Conservation (phyloP, 2,113 vertebrate genomes). For the Marmota monax region DNA sequence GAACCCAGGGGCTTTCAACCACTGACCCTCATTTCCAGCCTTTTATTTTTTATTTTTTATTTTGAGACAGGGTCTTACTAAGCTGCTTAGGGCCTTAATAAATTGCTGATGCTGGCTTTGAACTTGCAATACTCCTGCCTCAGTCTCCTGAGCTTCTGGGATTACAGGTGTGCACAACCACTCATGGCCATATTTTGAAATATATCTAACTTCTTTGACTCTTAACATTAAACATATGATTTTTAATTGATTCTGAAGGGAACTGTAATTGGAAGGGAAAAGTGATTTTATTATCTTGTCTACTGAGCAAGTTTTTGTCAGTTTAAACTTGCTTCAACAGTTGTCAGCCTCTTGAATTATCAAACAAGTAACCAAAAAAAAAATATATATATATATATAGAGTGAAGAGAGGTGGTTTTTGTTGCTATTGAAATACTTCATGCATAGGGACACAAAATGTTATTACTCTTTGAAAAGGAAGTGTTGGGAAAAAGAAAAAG, state of each 20-base stretch:
- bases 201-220: slow-evolving; percentile 28
- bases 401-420: background rate
- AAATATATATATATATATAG: background rate
- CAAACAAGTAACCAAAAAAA: slow-evolving; percentile 37
- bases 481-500: slow-evolving; percentile 42
- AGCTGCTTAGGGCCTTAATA: too few species aligned
- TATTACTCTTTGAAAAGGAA: slow-evolving; percentile 65
- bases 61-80: too few species aligned
- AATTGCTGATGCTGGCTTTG: too few species aligned
- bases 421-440: slow-evolving; percentile 50
- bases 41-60: too few species aligned
- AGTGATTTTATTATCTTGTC: slow-evolving; percentile 55
- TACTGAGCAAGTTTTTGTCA: slow-evolving; percentile 50
- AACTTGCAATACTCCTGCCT: too few species aligned
- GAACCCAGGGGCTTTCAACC: too few species aligned
- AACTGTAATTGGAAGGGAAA: slow-evolving; percentile 14
- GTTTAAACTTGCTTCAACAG: slow-evolving; percentile 60
- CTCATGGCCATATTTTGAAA: background rate
- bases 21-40: too few species aligned
- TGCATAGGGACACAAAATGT: slow-evolving; percentile 30
- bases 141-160: too few species aligned
- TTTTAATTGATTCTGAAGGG: slow-evolving; percentile 67
- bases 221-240: slow-evolving; percentile 12
- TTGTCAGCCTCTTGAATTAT: slow-evolving; percentile 52
- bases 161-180: too few species aligned